These are phyloP conservation scores for Lordiphosa collinella DNA, from an alignment of 1,140 invertebrate genomes.

Conservation along the genomic window DNA sequence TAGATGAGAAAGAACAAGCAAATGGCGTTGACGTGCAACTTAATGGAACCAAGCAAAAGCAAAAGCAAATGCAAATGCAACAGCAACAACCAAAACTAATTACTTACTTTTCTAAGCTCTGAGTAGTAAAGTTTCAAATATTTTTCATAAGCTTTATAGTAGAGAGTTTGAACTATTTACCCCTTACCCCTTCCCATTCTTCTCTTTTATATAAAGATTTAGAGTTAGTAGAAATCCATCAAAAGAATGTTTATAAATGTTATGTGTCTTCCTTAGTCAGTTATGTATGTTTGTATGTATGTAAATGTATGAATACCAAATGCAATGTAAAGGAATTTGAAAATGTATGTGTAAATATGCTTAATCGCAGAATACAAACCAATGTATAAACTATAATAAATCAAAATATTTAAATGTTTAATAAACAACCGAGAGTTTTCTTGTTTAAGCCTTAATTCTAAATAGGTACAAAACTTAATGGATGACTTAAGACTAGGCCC, in stretches of 20 bases:
- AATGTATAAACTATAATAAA: conserved; percentile 38
- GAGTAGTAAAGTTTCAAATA: conserved; percentile 19
- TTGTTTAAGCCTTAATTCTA: conserved; percentile 14
- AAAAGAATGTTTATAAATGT: conserved; percentile 2
- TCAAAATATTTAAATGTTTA: conserved; percentile 68
- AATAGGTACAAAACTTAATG: conserved; percentile 18
- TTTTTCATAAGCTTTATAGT: conserved; percentile 35
- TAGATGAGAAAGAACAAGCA: conserved; percentile 10
- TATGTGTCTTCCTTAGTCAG: conserved; percentile 60
- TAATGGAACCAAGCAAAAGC: conserved; percentile 62
- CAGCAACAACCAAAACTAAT: conserved; percentile 28
- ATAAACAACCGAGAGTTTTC: conserved; percentile 13
- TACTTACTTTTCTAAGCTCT: conserved; percentile 53
- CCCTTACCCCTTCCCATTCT: too few relatives aligned
- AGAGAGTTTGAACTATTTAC: too few relatives aligned
- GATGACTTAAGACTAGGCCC: conserved; percentile 12
- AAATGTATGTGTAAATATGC: conserved; percentile 46
- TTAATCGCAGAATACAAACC: conserved; percentile 24
- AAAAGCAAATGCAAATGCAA: conserved; percentile 42
- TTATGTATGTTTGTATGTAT: conserved; percentile 29
- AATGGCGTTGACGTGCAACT: conserved; percentile 37
- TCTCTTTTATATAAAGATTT: conserved; percentile 6
- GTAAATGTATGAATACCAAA: conserved; percentile 22
- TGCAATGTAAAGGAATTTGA: conserved; percentile 67
- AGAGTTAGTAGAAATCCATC: too few relatives aligned